A percentile compares a stretch with the other conserved stretches of the same genome.
Evolutionary conservation across 2,888 invertebrate species (phyloP).

Genomic region (Apotomis betuletana): DNA sequence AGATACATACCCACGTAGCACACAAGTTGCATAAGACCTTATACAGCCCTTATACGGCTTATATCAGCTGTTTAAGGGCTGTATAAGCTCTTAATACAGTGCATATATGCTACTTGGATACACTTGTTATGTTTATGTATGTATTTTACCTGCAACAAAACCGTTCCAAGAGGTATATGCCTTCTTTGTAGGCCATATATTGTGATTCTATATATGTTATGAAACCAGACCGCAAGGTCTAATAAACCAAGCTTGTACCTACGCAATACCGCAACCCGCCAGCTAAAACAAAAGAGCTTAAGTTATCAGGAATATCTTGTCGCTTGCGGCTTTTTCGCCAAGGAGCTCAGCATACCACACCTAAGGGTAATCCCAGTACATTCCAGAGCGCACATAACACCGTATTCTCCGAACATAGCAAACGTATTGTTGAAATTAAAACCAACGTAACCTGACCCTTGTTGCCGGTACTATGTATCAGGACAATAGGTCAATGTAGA

Average conservation of each 20-base stretch:
- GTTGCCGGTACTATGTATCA: background rate
- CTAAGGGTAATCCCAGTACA: slow-evolving; percentile 24
- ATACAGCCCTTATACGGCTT: too few species aligned
- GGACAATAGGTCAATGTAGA: slow-evolving; percentile 1
- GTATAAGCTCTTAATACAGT: too few species aligned
- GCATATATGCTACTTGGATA: too few species aligned
- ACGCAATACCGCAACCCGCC: background rate
- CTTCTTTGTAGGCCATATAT: background rate
- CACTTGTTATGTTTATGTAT: too few species aligned
- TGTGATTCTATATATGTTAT: background rate
- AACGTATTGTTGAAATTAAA: slow-evolving; percentile 22
- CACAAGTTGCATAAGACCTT: too few species aligned
- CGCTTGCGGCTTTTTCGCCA: background rate
- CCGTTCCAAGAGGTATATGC: too few species aligned
- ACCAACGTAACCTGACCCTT: slow-evolving; percentile 14
- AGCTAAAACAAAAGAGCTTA: background rate
- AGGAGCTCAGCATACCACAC: slow-evolving; percentile 7
- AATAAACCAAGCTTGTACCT: slow-evolving; percentile 16
- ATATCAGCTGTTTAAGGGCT: too few species aligned
- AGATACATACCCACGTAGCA: too few species aligned
- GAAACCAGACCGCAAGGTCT: background rate
- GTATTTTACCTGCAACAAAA: too few species aligned
- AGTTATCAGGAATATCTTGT: background rate
- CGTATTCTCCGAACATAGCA: background rate
- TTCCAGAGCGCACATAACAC: slow-evolving; percentile 18